phyloP scores from a whole-genome alignment of 2,113 vertebrate genomes.

The Scartelaos histophorus region DNA sequence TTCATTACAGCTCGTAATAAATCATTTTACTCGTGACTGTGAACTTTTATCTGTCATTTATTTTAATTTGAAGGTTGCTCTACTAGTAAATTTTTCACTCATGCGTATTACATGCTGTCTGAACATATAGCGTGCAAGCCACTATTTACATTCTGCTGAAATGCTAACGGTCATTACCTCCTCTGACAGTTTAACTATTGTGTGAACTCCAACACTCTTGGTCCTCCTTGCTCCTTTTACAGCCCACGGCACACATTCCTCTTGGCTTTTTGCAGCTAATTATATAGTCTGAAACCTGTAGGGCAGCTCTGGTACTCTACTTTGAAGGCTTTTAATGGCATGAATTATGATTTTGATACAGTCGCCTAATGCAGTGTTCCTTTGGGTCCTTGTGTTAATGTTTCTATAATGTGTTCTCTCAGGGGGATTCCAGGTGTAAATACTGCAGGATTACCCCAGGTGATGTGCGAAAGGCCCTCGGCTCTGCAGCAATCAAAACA shows the following conservation, averaged over 20 bases:
- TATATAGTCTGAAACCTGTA: not conserved
- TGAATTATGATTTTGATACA: not conserved
- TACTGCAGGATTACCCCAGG: slow-evolving; percentile 74
- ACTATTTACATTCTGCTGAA: slow-evolving; percentile 19
- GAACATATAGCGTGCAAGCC: slow-evolving; percentile 25
- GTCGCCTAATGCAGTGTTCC: too few relatives aligned
- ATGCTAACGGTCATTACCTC: not conserved
- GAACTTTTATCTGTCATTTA: too few relatives aligned
- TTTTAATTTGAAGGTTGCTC: too few relatives aligned
- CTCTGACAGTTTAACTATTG: slow-evolving; percentile 28
- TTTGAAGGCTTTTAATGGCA: not conserved
- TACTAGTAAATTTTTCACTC: not conserved
- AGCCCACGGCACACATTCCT: not conserved
- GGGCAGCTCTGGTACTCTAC: not conserved
- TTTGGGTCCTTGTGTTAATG: not conserved
- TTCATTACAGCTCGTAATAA: too few relatives aligned
- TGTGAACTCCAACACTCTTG: not conserved
- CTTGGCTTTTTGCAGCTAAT: not conserved
- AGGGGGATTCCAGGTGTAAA: slow-evolving; percentile 70
- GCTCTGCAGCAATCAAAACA: slow-evolving; percentile 19
- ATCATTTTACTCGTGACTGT: not conserved
- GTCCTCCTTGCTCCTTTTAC: not conserved
- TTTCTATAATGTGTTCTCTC: not conserved
- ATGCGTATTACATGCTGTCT: not conserved
- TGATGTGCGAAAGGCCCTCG: slow-evolving; percentile 56